Conservation (phyloP, 2,113 vertebrate genomes). For the Tenrec ecaudatus region DNA sequence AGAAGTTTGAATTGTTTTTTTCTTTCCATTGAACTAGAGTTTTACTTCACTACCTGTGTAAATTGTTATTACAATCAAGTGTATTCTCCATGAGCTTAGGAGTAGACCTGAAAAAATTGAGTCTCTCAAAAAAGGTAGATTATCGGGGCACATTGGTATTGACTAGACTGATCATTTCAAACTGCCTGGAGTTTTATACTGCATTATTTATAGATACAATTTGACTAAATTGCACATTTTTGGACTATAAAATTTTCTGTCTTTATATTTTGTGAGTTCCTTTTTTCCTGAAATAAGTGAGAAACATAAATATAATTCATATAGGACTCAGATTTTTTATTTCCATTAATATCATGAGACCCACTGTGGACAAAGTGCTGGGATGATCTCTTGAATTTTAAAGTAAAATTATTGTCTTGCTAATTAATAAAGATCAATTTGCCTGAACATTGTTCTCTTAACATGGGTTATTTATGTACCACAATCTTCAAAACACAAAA, state of each 20-base stretch:
- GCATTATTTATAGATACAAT: background rate
- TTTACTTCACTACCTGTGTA: slow-evolving; percentile 65
- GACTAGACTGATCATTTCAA: slow-evolving; percentile 56
- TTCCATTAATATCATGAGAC: too few species aligned
- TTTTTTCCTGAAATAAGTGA: background rate
- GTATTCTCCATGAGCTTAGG: slow-evolving; percentile 56
- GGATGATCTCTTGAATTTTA: too few species aligned
- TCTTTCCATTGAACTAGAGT: slow-evolving; percentile 58
- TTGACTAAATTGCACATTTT: slow-evolving; percentile 1
- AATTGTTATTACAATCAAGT: slow-evolving; percentile 76
- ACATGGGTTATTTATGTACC: background rate
- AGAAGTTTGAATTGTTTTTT: background rate
- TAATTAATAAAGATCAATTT: background rate
- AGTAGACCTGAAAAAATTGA: slow-evolving; percentile 52
- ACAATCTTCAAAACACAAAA: background rate
- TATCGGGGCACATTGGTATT: slow-evolving; percentile 19
- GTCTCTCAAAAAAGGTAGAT: slow-evolving; percentile 44
- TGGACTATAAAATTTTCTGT: slow-evolving; percentile 25
- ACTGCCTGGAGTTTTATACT: slow-evolving; percentile 25
- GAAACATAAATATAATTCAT: too few species aligned
- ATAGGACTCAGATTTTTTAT: too few species aligned
- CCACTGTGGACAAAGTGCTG: too few species aligned
- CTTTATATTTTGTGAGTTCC: background rate
- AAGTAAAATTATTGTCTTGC: background rate
- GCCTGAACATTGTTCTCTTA: background rate